phyloP scores from a whole-genome alignment of 2,113 vertebrate genomes.

The Gnathonemus longibarbis region DNA sequence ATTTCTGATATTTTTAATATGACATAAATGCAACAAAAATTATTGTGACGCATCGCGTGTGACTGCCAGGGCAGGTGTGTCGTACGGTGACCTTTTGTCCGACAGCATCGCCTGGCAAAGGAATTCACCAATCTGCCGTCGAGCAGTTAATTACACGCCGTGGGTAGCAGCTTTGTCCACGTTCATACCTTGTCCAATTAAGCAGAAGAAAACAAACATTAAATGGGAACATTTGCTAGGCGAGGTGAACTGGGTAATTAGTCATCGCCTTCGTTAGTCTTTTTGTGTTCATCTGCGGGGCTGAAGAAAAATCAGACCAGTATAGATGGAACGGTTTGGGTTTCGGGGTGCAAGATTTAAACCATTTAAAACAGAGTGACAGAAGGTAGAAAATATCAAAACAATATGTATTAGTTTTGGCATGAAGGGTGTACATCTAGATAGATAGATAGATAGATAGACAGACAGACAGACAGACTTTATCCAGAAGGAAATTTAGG shows the following conservation, averaged over 20 bases:
- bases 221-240: background rate
- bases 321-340: background rate
- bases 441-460: no score
- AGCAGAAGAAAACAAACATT: conserved; percentile 14
- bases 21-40: background rate
- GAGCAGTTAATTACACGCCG: background rate
- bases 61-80: background rate
- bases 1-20: background rate
- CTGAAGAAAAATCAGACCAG: background rate
- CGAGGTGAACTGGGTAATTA: background rate
- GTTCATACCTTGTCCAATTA: background rate
- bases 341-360: background rate
- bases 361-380: background rate
- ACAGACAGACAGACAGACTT: no score
- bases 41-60: background rate
- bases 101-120: background rate
- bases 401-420: background rate
- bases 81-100: background rate
- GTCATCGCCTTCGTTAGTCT: background rate
- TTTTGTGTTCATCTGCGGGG: background rate
- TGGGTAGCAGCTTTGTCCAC: background rate
- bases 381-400: background rate
- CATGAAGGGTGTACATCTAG: background rate
- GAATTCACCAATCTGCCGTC: background rate
- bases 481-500: no score